These are phyloP conservation scores for Antennarius striatus DNA, from an alignment of 2,113 vertebrate species.

Conservation along the genomic window DNA sequence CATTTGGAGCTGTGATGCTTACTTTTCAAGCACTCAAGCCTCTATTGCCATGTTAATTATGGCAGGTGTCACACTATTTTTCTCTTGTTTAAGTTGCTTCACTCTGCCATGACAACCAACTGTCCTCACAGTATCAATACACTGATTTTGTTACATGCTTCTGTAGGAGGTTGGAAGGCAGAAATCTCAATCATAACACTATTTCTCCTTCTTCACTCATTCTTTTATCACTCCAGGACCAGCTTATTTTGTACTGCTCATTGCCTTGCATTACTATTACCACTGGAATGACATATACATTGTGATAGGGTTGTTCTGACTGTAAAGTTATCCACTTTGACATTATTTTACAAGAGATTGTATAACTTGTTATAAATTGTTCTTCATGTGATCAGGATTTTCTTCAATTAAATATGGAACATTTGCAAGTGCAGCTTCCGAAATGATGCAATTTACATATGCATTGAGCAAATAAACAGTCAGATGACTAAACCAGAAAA, in stretches of 20 bases:
- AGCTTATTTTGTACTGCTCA: neutral
- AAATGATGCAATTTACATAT: no score
- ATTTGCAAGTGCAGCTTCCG: no score
- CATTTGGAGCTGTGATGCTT: conserved; percentile 16
- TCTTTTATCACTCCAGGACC: neutral
- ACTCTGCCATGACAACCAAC: conserved; percentile 40
- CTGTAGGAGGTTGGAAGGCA: neutral
- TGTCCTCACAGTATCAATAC: conserved; percentile 54
- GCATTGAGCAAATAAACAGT: no score
- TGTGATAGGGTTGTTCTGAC: no score
- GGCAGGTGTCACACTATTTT: conserved; percentile 22
- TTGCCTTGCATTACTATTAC: neutral
- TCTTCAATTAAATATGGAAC: no score
- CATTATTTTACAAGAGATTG: no score
- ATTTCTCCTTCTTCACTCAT: neutral
- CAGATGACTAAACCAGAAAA: no score
- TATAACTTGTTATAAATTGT: no score
- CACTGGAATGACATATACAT: neutral
- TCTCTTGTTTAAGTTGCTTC: conserved; percentile 27
- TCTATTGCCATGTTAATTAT: conserved; percentile 56
- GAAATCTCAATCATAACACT: conserved; percentile 16
- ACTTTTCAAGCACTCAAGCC: conserved; percentile 31
- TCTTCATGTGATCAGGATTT: no score
- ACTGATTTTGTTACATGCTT: conserved; percentile 47
- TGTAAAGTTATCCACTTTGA: no score